Evolutionary conservation across 2,888 invertebrate genomes (phyloP), one percentile per base, ranked within the genome.

Genomic region (Lasioglossum lativentre): DNA sequence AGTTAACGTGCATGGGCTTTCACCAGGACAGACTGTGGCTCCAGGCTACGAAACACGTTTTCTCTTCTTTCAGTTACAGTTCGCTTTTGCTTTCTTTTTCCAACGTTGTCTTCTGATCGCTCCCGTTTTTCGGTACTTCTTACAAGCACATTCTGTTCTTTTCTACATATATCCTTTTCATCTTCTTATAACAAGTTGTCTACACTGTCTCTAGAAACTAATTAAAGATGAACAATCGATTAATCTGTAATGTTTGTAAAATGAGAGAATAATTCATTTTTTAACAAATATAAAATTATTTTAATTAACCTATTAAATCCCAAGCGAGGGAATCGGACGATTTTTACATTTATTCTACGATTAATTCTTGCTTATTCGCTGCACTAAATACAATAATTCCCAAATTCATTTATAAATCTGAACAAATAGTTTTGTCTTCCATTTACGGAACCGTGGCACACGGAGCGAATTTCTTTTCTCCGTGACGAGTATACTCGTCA

Each of bases 1-100:
- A 90, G 77, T 83, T 82, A 83, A 82, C 78, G 82, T 74, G 80
- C 70, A 89, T 78, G 74, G 81, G 91, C 90, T 90, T 90, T 90
- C 91, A 90, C 88, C 87, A 84, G 87, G 82, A 82, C 80, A 72
- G 70, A 72, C 83, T 68, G 78, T 78, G 76, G 85, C 88, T 85
- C 42, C 75, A 19, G 83, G 85, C 87, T 81, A 87, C 70, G 83
- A 90, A 90, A 83, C 86, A 73, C 78, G 79, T 83, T 87, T 85
- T 89, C 87, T 88, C 88, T 89, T 80, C 71, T 79, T 88, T 80
- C 83, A 88, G 70, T 78, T 80, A 83, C 81, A 47, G 83, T 81
- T 84, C 77, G 79, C 79, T 85, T 73, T 80, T 84, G 81, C 83
- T 83, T 82, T 83, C 87, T 85, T 86, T 84, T 71, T 78, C 68